phyloP scores from a whole-genome alignment of 92 coral and sea anemone species.

The Virgularia gustaviana region DNA sequence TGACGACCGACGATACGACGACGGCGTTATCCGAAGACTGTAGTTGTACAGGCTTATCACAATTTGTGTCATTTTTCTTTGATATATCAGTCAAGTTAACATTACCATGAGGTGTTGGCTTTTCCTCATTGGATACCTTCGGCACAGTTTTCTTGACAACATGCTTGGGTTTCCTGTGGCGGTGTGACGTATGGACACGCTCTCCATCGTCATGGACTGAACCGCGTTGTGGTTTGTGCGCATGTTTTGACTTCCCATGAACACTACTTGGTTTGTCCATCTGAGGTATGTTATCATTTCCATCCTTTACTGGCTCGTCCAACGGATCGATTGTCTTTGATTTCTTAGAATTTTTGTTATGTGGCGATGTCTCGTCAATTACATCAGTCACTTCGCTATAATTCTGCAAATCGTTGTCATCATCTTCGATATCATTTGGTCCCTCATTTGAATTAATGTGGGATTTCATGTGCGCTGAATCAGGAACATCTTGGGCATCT shows the following conservation, averaged over 20 bases:
- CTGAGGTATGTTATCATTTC: conserved; percentile 40
- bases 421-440: not conserved
- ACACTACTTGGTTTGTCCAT: conserved; percentile 60
- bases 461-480: not conserved
- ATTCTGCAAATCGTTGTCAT: conserved; percentile 1
- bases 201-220: not conserved
- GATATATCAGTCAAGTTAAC: conserved; percentile 72
- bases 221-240: not conserved
- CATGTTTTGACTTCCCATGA: too few relatives aligned
- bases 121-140: not conserved
- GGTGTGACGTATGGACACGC: not conserved
- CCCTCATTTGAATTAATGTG: not conserved
- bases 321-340: too few relatives aligned
- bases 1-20: conserved; percentile 98
- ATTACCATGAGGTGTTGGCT: conserved; percentile 44
- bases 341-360: not conserved
- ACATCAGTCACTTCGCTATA: conserved; percentile 78
- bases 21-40: conserved; percentile 99
- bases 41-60: conserved; percentile 92
- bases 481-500: not conserved
- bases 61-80: conserved; percentile 72
- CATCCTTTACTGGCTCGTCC: conserved; percentile 40
- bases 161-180: not conserved
- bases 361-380: conserved; percentile 50
- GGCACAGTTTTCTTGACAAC: not conserved